These are phyloP conservation scores for Schizotus pectinicornis DNA, from an alignment of 2,888 invertebrate species.

Conservation along the genomic window DNA sequence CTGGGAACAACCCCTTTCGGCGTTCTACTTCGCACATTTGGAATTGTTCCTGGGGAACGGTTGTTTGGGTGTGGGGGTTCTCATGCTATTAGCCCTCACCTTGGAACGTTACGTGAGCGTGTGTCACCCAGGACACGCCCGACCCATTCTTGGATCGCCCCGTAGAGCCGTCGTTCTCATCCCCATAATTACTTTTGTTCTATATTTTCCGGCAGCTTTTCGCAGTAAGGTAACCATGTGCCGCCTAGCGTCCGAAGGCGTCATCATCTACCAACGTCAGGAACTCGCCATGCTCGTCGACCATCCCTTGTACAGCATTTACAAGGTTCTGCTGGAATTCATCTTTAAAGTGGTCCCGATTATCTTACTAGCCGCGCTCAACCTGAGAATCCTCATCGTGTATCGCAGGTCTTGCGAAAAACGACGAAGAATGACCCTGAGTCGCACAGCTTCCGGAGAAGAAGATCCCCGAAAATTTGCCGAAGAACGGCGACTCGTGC, in stretches of 20 bases:
- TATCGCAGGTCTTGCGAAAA: constrained; percentile 71
- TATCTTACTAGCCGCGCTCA: constrained; percentile 68
- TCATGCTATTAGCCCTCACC: constrained; percentile 77
- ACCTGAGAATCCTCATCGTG: constrained; percentile 69
- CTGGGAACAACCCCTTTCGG: constrained; percentile 69
- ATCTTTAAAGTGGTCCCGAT: constrained; percentile 74
- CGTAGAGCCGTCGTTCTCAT: constrained; percentile 69
- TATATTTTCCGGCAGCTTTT: constrained; percentile 74
- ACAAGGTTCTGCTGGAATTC: constrained; percentile 69
- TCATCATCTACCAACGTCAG: constrained; percentile 63
- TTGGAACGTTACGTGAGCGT: constrained; percentile 78
- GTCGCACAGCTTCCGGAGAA: constrained; percentile 64
- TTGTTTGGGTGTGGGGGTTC: constrained; percentile 75
- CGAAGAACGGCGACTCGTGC: constrained; percentile 69
- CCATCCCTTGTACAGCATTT: constrained; percentile 58
- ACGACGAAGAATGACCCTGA: constrained; percentile 69
- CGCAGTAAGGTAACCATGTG: constrained; percentile 64
- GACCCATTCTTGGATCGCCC: constrained; percentile 67
- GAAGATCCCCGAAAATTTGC: constrained; percentile 71
- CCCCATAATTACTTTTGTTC: constrained; percentile 68
- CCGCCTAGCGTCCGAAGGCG: constrained; percentile 58
- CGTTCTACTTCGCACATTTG: constrained; percentile 72
- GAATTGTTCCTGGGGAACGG: constrained; percentile 76
- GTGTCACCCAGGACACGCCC: constrained; percentile 72
- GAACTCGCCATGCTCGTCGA: constrained; percentile 51